Percentiles rank a stretch among this genome's conserved stretches.
These are phyloP conservation scores for Polymixis flavicincta DNA, from an alignment of 2,888 invertebrate species.

Conservation along the genomic window DNA sequence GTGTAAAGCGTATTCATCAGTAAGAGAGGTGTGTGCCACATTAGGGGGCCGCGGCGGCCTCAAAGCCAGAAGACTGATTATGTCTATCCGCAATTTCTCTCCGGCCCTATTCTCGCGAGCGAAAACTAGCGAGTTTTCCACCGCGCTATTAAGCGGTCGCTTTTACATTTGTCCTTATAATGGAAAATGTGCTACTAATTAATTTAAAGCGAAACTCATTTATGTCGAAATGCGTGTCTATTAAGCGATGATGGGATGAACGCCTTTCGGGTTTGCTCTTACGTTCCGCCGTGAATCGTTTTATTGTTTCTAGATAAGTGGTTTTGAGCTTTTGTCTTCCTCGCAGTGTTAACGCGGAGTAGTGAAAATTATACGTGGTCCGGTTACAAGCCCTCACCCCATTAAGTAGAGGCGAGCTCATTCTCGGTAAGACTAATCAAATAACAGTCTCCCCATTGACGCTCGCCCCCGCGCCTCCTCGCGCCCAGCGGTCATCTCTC, in stretches of 20 bases:
- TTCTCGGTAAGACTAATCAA: constrained; percentile 91
- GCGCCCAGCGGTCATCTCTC: constrained; percentile 90
- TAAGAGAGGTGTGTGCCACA: constrained; percentile 86
- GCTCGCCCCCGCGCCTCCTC: constrained; percentile 75
- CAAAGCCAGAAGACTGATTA: constrained; percentile 91
- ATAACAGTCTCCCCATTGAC: constrained; percentile 89
- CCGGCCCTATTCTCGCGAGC: constrained; percentile 89
- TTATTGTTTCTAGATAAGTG: constrained; percentile 82
- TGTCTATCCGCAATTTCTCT: constrained; percentile 91
- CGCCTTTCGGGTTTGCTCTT: constrained; percentile 82
- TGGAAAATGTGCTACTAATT: constrained; percentile 91
- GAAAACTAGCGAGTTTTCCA: constrained; percentile 91
- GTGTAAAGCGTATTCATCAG: constrained; percentile 87
- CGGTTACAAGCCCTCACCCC: constrained; percentile 90
- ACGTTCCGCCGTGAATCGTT: constrained; percentile 76
- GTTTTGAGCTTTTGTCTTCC: constrained; percentile 78
- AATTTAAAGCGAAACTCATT: constrained; percentile 90
- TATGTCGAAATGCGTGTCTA: constrained; percentile 90
- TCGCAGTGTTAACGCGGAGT: constrained; percentile 61
- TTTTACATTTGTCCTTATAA: constrained; percentile 91
- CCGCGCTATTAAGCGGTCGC: constrained; percentile 91
- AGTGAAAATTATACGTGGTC: constrained; percentile 88
- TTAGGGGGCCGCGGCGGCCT: constrained; percentile 88
- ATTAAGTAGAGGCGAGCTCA: constrained; percentile 90
- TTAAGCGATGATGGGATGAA: constrained; percentile 88